Evolutionary conservation across 2,113 vertebrate species (phyloP), one percentile per base, ranked within the genome.

Genomic region (Pseudolaguvia tuberculata): DNA sequence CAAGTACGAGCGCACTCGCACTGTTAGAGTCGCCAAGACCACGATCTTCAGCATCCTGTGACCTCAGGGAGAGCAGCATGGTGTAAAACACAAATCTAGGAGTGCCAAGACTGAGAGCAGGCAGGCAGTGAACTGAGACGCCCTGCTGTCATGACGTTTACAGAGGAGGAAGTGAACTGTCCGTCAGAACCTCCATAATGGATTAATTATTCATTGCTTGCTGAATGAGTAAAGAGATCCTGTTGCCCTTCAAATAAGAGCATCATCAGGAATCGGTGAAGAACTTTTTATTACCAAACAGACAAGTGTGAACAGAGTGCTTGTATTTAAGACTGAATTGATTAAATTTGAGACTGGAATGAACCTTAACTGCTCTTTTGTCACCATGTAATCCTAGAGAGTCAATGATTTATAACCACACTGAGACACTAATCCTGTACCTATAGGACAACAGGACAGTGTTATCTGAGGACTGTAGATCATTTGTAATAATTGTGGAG

Each of bases 201-300:
- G 67, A 76, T 93, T 77, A 92, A 92, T 93, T 89, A 94, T 92
- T 92, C 83, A 91, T 78, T 65, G 3, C 20, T 61, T 58, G 53
- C 82, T 82, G 81, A 56, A 82, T 79, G 62, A 82, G 86, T 85
- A 67, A 77, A 73, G 83, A 78, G 86, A 67, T 15, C 59, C 78
- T 72, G 72, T 81, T 86, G 85, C 68, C 79, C 68, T 83, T 80
- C 73, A 45, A 70, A 85, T 56, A 73, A 78, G 45, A 75, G 72
- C 76, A 47, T 66, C 67, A 48, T 27, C 10, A 50, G 7, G 39
- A 42, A 42, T 7, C 8, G 7, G 39, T 5, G 39, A 5, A 42
- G 39, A 42, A 42, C 39, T 42, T 6, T 35, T 6, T 35, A 35
- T 35, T 35, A 35, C 31, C 31, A 35, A 35, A 35, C 3, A 6